phyloP scores from a whole-genome alignment of 2,888 invertebrate genomes.

The Zele albiditarsus region DNA sequence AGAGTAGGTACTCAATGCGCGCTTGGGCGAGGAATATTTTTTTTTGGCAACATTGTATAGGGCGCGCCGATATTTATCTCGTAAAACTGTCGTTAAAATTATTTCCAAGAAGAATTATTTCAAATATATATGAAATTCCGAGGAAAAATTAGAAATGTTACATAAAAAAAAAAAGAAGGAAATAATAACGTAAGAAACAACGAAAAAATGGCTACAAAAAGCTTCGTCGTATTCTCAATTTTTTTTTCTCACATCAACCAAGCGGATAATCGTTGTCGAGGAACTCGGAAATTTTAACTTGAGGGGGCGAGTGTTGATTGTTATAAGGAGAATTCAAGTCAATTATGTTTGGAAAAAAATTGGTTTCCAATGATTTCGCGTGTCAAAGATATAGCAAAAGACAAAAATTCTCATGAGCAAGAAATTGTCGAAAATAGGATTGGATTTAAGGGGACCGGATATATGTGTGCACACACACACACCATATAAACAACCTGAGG shows the following conservation, averaged over 20 bases:
- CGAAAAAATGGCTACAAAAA: no score
- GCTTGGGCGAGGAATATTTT: not conserved
- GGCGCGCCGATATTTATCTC: not conserved
- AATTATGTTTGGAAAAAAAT: not conserved
- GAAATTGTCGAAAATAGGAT: not conserved
- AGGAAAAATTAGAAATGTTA: conserved; percentile 6
- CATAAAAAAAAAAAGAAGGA: not conserved
- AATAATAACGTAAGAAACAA: no score
- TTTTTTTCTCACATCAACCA: conserved; percentile 7
- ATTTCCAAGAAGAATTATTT: not conserved
- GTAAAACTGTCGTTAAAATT: conserved; percentile 11
- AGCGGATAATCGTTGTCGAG: conserved; percentile 20
- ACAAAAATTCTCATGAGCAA: not conserved
- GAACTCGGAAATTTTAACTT: conserved; percentile 31
- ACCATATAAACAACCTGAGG: conserved; percentile 2
- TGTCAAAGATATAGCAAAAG: not conserved
- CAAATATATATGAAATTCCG: not conserved
- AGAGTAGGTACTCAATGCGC: not conserved
- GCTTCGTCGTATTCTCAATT: not conserved
- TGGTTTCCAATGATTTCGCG: not conserved
- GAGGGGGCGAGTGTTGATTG: conserved; percentile 53
- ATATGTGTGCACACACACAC: conserved; percentile 30
- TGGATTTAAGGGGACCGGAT: not conserved
- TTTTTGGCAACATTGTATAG: not conserved
- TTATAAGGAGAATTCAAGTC: not conserved